Conservation (phyloP, 1,140 invertebrate genomes). For the Drosophila repleta region DNA sequence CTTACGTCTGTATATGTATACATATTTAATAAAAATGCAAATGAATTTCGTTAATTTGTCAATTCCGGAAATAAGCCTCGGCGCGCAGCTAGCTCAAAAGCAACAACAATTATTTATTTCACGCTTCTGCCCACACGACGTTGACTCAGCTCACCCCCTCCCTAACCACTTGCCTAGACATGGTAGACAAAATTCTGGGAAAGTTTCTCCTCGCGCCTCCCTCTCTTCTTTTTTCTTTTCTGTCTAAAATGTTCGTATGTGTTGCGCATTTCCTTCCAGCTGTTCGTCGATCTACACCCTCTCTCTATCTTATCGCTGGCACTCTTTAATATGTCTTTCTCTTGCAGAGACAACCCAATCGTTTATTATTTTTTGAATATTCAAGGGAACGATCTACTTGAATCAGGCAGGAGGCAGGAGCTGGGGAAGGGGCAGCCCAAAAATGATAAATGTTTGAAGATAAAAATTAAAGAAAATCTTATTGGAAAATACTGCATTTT, state of each 20-base stretch:
- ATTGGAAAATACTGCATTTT: too few relatives aligned
- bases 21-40: constrained; percentile 43
- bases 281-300: constrained; percentile 3
- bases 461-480: too few relatives aligned
- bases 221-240: too few relatives aligned
- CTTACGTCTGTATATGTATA: not conserved
- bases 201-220: constrained; percentile 26
- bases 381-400: too few relatives aligned
- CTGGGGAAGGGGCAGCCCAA: too few relatives aligned
- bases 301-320: constrained; percentile 26
- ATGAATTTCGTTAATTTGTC: constrained; percentile 62
- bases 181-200: constrained; percentile 30
- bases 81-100: constrained; percentile 42
- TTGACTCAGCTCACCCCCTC: too few relatives aligned
- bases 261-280: constrained; percentile 23
- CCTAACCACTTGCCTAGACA: too few relatives aligned
- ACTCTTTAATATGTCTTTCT: constrained; percentile 7
- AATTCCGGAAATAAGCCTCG: constrained; percentile 62
- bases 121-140: constrained; percentile 42
- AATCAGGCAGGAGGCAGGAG: too few relatives aligned
- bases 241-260: not conserved
- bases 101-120: constrained; percentile 49
- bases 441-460: too few relatives aligned
- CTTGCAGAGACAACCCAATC: constrained; percentile 13
- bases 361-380: constrained; percentile 30